Conservation (phyloP, 1,140 invertebrate species). For the Ectropis grisescens region DNA sequence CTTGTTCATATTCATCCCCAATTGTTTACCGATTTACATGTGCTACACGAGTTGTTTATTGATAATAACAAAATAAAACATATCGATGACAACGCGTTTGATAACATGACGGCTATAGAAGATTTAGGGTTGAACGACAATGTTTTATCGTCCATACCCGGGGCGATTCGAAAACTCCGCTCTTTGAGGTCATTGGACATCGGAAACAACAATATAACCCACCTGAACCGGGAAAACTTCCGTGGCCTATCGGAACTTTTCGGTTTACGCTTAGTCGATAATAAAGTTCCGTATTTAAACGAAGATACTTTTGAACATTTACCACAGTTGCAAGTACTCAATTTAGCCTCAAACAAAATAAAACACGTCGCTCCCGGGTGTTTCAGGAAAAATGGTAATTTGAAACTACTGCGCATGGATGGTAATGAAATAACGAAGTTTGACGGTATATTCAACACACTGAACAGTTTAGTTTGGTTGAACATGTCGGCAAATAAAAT, state of each 20-base stretch:
- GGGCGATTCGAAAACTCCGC: constrained; percentile 76
- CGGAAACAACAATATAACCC: constrained; percentile 81
- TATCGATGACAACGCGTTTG: constrained; percentile 81
- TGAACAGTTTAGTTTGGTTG: constrained; percentile 77
- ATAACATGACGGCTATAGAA: constrained; percentile 83
- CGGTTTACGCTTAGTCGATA: constrained; percentile 77
- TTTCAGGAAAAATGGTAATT: constrained; percentile 75
- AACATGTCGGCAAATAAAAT: constrained; percentile 80
- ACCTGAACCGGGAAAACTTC: constrained; percentile 73
- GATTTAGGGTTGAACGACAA: constrained; percentile 87
- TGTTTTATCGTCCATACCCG: constrained; percentile 77
- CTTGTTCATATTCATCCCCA: constrained; percentile 77
- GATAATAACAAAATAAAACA: constrained; percentile 81
- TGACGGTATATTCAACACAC: constrained; percentile 75
- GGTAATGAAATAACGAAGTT: constrained; percentile 77
- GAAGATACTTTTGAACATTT: constrained; percentile 77
- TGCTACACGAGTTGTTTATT: constrained; percentile 79
- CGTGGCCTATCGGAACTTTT: constrained; percentile 74
- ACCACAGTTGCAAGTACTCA: constrained; percentile 76
- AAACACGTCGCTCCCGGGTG: constrained; percentile 74
- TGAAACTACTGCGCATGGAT: constrained; percentile 78
- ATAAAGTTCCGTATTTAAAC: constrained; percentile 76
- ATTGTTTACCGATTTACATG: constrained; percentile 80
- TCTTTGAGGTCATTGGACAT: constrained; percentile 83
- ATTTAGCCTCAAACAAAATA: constrained; percentile 79